Percentiles rank a stretch among this genome's conserved stretches.
These are phyloP conservation scores for Zaprionus kolodkinae DNA, from an alignment of 1,140 invertebrate genomes.

Conservation along the genomic window DNA sequence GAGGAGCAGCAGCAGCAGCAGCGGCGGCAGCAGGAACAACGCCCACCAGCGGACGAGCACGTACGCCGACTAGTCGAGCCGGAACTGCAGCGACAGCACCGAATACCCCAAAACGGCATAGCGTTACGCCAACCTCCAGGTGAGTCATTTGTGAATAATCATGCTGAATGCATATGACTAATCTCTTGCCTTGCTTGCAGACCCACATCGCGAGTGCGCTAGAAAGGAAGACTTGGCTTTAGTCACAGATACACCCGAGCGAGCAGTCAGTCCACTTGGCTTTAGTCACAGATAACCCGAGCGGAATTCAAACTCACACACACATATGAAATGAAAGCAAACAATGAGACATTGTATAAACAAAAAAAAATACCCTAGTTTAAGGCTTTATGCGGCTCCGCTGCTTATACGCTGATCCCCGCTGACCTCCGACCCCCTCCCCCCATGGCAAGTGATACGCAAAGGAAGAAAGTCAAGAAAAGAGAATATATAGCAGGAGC, in stretches of 20 bases:
- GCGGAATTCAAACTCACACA: conserved; percentile 28
- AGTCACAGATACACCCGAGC: conserved; percentile 30
- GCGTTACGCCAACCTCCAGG: conserved; percentile 71
- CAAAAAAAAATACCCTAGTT: conserved; percentile 59
- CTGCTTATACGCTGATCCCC: conserved; percentile 61
- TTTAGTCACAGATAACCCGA: conserved; percentile 41
- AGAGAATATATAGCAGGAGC: conserved; percentile 11
- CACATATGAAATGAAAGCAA: conserved; percentile 62
- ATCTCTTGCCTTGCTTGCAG: conserved; percentile 42
- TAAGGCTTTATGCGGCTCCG: conserved; percentile 69
- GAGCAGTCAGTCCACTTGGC: conserved; percentile 1
- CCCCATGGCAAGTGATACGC: conserved; percentile 65
- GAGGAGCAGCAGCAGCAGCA: conserved; percentile 15
- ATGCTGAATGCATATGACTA: not conserved
- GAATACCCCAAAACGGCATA: conserved; percentile 75
- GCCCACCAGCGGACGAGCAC: conserved; percentile 49
- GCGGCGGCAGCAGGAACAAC: conserved; percentile 37
- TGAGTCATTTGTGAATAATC: conserved; percentile 31
- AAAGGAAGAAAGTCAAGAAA: not conserved
- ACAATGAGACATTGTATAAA: conserved; percentile 76
- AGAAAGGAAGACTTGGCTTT: conserved; percentile 39
- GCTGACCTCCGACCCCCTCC: too few species aligned
- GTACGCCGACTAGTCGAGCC: conserved; percentile 71
- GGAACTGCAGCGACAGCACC: conserved; percentile 65
- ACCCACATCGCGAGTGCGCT: conserved; percentile 72